A percentile compares a stretch with the other conserved stretches of the same genome.
Conservation (phyloP, 2,113 vertebrate species). For the Excalfactoria chinensis region DNA sequence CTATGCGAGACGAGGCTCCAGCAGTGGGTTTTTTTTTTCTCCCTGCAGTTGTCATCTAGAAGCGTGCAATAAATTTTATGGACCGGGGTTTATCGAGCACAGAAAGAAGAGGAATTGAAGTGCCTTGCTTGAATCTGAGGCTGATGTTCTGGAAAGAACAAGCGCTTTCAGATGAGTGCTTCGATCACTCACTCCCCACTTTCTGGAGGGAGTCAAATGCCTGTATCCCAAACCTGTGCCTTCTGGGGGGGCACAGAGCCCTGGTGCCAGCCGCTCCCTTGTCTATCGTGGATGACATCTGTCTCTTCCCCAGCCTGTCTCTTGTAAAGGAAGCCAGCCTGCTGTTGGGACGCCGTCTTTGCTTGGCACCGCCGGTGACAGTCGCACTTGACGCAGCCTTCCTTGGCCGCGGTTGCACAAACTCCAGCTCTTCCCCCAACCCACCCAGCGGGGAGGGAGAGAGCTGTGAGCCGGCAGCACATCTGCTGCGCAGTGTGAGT, state of each 20-base stretch:
- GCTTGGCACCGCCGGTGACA: not conserved
- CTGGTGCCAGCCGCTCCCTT: not conserved
- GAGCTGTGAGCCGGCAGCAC: constrained; percentile 49
- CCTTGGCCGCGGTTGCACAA: not conserved
- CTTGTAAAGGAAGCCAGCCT: not conserved
- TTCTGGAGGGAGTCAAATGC: not conserved
- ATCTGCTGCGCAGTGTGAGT: constrained; percentile 61
- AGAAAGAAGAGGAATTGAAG: constrained; percentile 65
- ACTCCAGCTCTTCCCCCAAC: not conserved
- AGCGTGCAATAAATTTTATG: constrained; percentile 69
- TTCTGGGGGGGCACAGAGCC: not conserved
- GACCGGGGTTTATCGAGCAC: constrained; percentile 66
- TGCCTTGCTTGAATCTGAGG: constrained; percentile 52
- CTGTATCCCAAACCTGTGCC: fast-evolving
- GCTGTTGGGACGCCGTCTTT: not conserved
- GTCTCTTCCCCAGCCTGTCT: constrained; percentile 1
- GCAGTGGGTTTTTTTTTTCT: not conserved
- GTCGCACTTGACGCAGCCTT: constrained; percentile 43
- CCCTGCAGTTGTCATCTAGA: constrained; percentile 57
- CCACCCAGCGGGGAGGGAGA: constrained; percentile 46
- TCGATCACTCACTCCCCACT: constrained; percentile 14
- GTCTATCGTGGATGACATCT: not conserved
- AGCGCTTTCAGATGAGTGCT: not conserved
- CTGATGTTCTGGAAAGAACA: constrained; percentile 38
- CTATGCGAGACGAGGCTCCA: not conserved